Evolutionary conservation across 2,888 invertebrate genomes (phyloP), one percentile per base, ranked within the genome.

Genomic region (Cheilosia variabilis): DNA sequence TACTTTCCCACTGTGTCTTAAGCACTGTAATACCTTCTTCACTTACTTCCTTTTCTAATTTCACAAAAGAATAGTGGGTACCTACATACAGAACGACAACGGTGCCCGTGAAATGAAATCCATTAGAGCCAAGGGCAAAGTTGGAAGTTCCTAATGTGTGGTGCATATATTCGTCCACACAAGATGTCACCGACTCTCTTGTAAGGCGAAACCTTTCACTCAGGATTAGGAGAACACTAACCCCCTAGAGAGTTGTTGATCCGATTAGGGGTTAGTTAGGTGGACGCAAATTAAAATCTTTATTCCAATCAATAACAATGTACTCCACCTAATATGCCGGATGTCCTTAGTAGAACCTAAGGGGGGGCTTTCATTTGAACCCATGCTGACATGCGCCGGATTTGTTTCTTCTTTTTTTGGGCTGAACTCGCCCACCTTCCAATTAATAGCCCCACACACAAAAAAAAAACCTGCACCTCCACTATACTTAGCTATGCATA

Each of bases 71-170:
- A 9, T 2, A 31, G 31, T 31, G 31, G 31, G 31, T 31, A 9
- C 1, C 2, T 6, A 7, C 31, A 31, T 31, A 9, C 31, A 55
- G 43, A 43, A 45, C 13, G 15, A 27, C 27, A 55, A 57, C 15
- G 17, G 19, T 55, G 19, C 57, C 34, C 4, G 13, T 13, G 4
- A 37, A 37, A 43, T 68, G 9, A 43, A 45, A 47, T 24, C 60
- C 63, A 69, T 76, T 76, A 66, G 22, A 55, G 37, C 65, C 82
- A 77, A 77, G 82, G 81, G 58, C 71, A 82, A 62, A 62, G 82
- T 78, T 65, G 73, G 72, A 62, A 68, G 62, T 68, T 78, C 57
- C 68, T 15, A 68, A 68, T 62, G 71, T 50, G 72, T 27, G 52
- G 34, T 71, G 41, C 41, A 53, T 65, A 34, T 65, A 34, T 52